These are phyloP conservation scores for Chamaetylas fuelleborni DNA, from an alignment of 2,113 vertebrate species.

Conservation along the genomic window DNA sequence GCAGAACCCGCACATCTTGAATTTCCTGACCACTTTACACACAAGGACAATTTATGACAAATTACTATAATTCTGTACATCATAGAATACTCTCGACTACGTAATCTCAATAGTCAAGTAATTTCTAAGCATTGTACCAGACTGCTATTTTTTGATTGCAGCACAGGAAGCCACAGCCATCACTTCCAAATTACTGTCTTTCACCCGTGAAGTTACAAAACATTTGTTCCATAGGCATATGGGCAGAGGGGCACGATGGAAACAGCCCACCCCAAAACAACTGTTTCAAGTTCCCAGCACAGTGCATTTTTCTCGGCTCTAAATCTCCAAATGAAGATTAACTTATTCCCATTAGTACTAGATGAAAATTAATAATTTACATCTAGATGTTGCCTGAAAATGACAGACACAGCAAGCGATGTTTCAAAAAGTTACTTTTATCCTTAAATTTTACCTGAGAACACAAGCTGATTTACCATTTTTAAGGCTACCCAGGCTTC, in stretches of 20 bases:
- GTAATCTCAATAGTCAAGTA: background rate
- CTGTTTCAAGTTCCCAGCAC: background rate
- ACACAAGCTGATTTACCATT: background rate
- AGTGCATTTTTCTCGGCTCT: background rate
- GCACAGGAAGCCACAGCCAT: background rate
- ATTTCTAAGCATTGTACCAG: background rate
- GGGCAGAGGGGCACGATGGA: fast-evolving
- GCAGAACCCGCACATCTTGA: background rate
- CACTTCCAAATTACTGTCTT: background rate
- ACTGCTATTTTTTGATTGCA: fast-evolving
- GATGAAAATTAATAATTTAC: background rate
- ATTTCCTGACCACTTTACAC: background rate
- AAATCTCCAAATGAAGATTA: background rate
- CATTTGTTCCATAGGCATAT: background rate
- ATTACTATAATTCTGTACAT: background rate
- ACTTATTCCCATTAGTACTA: background rate
- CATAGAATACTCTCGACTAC: background rate
- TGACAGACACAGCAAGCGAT: fast-evolving
- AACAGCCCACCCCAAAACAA: background rate
- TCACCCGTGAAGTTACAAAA: background rate
- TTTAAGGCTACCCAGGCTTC: background rate
- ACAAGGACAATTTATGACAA: background rate
- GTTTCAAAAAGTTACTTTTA: background rate
- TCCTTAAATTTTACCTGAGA: background rate
- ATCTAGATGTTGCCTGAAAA: background rate